phyloP scores from a whole-genome alignment of 2,888 invertebrate species.

The Tromatobia lineatoria region DNA sequence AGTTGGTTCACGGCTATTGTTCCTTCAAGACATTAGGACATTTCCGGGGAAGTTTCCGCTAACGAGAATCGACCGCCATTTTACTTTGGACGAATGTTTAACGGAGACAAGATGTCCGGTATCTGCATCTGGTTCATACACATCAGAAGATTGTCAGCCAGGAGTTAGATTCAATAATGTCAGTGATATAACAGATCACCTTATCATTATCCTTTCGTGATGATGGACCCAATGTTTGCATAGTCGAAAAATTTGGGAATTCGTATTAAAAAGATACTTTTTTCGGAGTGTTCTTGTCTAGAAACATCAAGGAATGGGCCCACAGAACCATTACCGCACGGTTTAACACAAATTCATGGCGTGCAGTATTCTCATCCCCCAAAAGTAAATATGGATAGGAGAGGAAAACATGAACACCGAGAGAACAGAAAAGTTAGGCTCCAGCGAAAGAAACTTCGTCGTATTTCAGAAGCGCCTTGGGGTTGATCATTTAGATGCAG shows the following conservation, averaged over 20 bases:
- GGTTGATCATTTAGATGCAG: background rate
- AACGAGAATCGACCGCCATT: too few relatives aligned
- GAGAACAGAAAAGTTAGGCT: background rate
- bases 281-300: background rate
- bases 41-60: too few relatives aligned
- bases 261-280: background rate
- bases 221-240: background rate
- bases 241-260: background rate
- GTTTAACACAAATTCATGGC: background rate
- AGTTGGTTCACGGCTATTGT: too few relatives aligned
- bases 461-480: background rate
- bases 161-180: background rate
- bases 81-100: too few relatives aligned
- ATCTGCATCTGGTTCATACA: too few relatives aligned
- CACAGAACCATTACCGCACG: background rate
- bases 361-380: background rate
- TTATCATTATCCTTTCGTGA: background rate
- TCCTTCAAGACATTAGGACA: too few relatives aligned
- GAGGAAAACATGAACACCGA: background rate
- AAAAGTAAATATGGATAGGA: conserved; percentile 33
- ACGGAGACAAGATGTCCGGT: too few relatives aligned
- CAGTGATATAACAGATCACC: background rate
- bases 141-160: too few relatives aligned
- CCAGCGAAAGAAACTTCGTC: background rate
- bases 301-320: background rate